Base-by-base conservation (phyloP, 2,888 invertebrate genomes). In the Trileptium ribeirensis region DNA sequence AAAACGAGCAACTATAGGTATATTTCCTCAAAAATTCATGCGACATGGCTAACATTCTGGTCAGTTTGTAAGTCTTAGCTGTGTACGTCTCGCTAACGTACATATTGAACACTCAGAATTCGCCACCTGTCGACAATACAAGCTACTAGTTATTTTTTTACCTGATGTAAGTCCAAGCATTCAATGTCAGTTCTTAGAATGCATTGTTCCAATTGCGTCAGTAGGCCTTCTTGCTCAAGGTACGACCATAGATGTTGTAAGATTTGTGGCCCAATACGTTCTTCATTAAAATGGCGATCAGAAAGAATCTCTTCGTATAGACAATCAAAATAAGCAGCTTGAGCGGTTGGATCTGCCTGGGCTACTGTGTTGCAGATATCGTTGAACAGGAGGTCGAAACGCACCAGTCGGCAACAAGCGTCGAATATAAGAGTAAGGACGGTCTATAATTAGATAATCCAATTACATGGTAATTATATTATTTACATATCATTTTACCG, bases 141-240 rank as follows among this genome's bases (percentile, higher is more conserved):
- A n/a, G n/a, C n/a, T n/a, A n/a, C n/a, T n/a, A n/a, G n/a, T n/a
- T n/a, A n/a, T n/a, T 79, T 75, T 19, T 74, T 79, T 83, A 90
- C 92, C 89, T 94, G 93, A 89, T 94, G 93, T 33, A 94, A 91
- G 89, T 94, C 94, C 80, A 94, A 89, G 83, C 93, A 93, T 77
- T 91, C 91, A 85, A 94, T 92, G 84, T 94, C 93, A 83, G 94
- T 89, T 84, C 93, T 92, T 2, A 94, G 91, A 78, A 94, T 91
- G 81, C 94, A 92, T 40, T 92, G 91, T 88, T 94, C 94, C 79
- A 94, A 89, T 83, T 92, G 91, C 84, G 92, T 89, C 79, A 93
- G 91, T 86, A 92, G 91, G 70, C 91, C 91, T 83, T 92, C 91
- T 67, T 91, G 89, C 85, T 92, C 92, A 89, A 93, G 92, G 88